Evolutionary conservation across 2,888 invertebrate species (phyloP).

Genomic region (Elegia similella): DNA sequence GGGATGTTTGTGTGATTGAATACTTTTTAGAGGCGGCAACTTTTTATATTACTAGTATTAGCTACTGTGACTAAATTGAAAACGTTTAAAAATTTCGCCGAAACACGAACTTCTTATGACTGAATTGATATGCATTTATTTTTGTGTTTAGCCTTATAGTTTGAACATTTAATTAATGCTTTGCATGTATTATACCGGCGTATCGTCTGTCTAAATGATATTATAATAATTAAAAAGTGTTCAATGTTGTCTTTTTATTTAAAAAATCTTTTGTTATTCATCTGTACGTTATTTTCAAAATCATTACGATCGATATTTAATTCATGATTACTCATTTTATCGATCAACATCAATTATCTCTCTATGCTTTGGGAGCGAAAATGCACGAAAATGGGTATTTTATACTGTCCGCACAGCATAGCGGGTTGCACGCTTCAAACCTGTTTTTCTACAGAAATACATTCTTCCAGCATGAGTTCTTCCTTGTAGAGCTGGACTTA

Average conservation of each 20-base stretch:
- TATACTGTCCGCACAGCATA: constrained; percentile 34
- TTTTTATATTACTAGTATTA: constrained; percentile 43
- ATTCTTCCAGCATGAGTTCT: constrained; percentile 60
- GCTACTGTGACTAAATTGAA: constrained; percentile 49
- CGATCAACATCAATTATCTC: constrained; percentile 12
- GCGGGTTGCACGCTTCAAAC: constrained; percentile 70
- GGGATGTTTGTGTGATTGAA: constrained; percentile 61
- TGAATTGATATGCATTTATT: constrained; percentile 48
- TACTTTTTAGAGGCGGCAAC: constrained; percentile 41
- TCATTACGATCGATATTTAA: not conserved
- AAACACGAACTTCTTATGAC: not conserved
- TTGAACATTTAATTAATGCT: constrained; percentile 46
- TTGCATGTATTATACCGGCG: constrained; percentile 52
- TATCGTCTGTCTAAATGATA: constrained; percentile 37
- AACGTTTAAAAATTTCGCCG: constrained; percentile 7
- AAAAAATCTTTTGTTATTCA: not conserved
- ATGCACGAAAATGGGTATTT: constrained; percentile 42
- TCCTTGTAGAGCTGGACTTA: constrained; percentile 57
- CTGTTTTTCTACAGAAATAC: constrained; percentile 47
- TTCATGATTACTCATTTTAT: not conserved
- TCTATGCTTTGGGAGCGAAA: constrained; percentile 40
- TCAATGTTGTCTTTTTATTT: not conserved
- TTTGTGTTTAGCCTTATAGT: constrained; percentile 28
- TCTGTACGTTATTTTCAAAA: not conserved
- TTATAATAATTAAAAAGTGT: constrained; percentile 17